Base-by-base conservation (phyloP, 2,797 vertebrate genomes). In the Pipistrellus pygmaeus region DNA sequence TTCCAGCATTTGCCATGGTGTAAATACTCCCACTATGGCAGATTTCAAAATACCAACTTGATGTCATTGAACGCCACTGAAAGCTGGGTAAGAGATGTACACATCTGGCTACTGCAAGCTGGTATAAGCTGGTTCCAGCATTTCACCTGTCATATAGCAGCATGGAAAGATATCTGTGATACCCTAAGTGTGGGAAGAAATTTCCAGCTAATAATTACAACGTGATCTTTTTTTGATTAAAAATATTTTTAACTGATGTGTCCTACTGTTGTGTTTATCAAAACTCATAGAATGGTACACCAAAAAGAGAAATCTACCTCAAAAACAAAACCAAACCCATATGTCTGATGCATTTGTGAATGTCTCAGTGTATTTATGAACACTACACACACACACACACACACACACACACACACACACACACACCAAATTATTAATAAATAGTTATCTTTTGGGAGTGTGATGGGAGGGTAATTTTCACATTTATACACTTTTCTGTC, bases 11-110 rank as follows among this genome's bases (percentile, higher is more conserved):
- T 86, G 21, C 66, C 80, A 30, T 88, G 46, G 68, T 64, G 20
- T 62, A 80, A 88, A 27, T 73, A 85, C 8, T 85, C 20, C 44
- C 53, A 60, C 44, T 30, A 27, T 5, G 46, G 35, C 8, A 88
- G n/a, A 84, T 88, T 95, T 95, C 91, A 88, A 80, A 75, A 72
- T 51, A 69, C 10, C 55, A 93, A 57, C n/a, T 57, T 84, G 62
- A 51, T 48, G 17, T 55, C 18, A 66, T 41, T 83, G 60, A 90
- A 85, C 1, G 23, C 21, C 38, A n/a, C 27, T 82, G n/a, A 77
- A 78, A 21, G n/a, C 38, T 91, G 69, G 57, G 10, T 55, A 85
- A 92, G 60, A 76, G 44, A 87, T 44, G 9, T 8, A 64, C 17
- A 60, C 27, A 90, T 21, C 44, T 69, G 48, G 30, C 5, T 38